A percentile compares a stretch with the other conserved stretches of the same genome.
phyloP scores from a whole-genome alignment of 2,113 vertebrate genomes.

The Hypocryptadius cinnamomeus region DNA sequence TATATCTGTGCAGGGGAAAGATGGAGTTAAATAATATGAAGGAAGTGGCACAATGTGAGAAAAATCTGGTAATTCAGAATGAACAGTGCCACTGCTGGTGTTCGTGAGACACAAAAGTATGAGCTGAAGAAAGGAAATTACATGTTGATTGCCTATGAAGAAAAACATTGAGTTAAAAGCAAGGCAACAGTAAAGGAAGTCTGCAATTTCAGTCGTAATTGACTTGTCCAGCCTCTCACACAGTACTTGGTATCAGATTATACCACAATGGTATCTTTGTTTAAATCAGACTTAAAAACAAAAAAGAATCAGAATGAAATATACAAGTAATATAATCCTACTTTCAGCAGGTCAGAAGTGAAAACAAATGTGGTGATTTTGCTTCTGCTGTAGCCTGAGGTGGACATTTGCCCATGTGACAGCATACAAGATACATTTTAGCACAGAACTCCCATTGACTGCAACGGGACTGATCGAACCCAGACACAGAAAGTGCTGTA shows the following conservation, averaged over 20 bases:
- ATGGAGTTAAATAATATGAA: not conserved
- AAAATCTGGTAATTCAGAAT: not conserved
- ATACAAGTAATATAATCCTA: conserved; percentile 38
- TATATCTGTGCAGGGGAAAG: not conserved
- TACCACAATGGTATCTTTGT: conserved; percentile 37
- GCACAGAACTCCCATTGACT: conserved; percentile 22
- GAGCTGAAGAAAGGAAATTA: not conserved
- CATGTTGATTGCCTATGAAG: not conserved
- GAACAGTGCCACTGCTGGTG: not conserved
- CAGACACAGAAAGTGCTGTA: not conserved
- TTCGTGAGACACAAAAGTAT: not conserved
- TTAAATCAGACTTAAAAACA: not conserved
- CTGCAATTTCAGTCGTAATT: not conserved
- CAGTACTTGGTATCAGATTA: not conserved
- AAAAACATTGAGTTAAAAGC: conserved; percentile 5
- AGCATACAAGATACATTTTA: not conserved
- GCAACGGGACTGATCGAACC: not conserved
- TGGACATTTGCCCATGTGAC: conserved; percentile 13
- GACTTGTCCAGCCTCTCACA: not conserved
- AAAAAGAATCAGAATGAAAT: conserved; percentile 45
- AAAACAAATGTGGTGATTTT: conserved; percentile 42
- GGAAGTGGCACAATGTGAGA: not conserved
- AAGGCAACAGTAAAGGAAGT: not conserved
- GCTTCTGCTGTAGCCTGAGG: conserved; percentile 1
- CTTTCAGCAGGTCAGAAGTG: conserved; percentile 40